Percentiles rank a stretch among this genome's conserved stretches.
Conservation (phyloP, 2,113 vertebrate species). For the Heterotilapia buettikoferi region DNA sequence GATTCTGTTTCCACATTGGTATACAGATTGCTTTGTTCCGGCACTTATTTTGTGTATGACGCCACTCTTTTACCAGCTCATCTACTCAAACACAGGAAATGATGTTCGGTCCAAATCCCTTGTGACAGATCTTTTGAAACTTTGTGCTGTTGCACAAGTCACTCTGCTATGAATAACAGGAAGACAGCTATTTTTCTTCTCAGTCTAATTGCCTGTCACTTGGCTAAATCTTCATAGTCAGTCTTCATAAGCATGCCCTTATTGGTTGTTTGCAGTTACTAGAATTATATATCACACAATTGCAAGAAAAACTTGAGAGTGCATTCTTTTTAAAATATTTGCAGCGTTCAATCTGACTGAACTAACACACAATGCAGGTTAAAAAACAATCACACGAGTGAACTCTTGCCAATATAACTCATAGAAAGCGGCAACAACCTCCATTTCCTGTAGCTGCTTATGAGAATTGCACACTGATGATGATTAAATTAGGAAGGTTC, state of each 20-base stretch:
- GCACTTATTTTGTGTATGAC: not conserved
- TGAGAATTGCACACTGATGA: not conserved
- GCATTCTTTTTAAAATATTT: not conserved
- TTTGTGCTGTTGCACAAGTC: constrained; percentile 30
- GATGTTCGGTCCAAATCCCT: not conserved
- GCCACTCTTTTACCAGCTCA: not conserved
- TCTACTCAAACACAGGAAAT: constrained; percentile 24
- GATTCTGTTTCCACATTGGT: not conserved
- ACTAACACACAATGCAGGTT: not conserved
- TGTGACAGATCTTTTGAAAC: constrained; percentile 27
- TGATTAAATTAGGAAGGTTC: not conserved
- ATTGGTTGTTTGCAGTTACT: not conserved
- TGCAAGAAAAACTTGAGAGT: not conserved
- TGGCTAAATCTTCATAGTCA: not conserved
- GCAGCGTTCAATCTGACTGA: not conserved
- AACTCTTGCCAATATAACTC: not conserved
- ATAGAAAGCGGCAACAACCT: not conserved
- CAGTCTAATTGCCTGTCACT: constrained; percentile 20
- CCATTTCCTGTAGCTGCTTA: not conserved
- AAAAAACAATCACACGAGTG: not conserved
- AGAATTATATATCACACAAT: not conserved
- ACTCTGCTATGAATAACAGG: constrained; percentile 41
- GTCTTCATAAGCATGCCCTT: not conserved
- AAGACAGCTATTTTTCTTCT: constrained; percentile 34
- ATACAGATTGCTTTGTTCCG: not conserved